phyloP scores from a whole-genome alignment of 2,113 vertebrate species.

The Tragelaphus scriptus region DNA sequence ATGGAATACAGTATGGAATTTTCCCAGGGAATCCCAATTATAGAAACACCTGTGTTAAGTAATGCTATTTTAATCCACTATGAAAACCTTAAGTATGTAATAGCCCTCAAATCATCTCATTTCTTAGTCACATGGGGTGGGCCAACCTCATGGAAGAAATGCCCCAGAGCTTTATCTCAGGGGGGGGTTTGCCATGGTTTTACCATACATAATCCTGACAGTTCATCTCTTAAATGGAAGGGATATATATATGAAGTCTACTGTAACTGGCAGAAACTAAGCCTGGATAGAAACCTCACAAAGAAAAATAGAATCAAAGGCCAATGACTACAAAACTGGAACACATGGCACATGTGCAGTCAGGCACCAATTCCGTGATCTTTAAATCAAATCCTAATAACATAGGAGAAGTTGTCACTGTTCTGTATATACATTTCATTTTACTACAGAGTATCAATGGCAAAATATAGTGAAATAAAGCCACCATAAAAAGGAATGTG shows the following conservation, averaged over 20 bases:
- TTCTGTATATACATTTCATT: neutral
- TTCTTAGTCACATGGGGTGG: conserved; percentile 53
- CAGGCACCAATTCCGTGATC: neutral
- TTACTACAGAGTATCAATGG: conserved; percentile 42
- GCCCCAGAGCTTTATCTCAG: conserved; percentile 34
- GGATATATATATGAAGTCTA: conserved; percentile 15
- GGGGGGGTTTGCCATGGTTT: neutral
- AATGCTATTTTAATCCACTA: conserved; percentile 49
- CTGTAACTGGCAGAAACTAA: conserved; percentile 43
- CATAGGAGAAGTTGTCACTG: neutral
- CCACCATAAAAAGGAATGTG: neutral
- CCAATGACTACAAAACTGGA: conserved; percentile 18
- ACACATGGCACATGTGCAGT: conserved; percentile 1
- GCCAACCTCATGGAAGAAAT: conserved; percentile 50
- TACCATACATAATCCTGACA: conserved; percentile 13
- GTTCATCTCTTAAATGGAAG: conserved; percentile 30
- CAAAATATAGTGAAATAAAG: conserved; percentile 47
- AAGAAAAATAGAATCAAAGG: conserved; percentile 49
- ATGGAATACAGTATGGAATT: conserved; percentile 61
- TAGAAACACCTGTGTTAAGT: conserved; percentile 70
- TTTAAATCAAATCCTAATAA: conserved; percentile 43
- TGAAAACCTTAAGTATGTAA: conserved; percentile 64
- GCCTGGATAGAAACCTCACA: conserved; percentile 44
- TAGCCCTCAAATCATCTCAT: conserved; percentile 64
- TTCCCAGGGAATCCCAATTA: conserved; percentile 63